A percentile compares a stretch with the other conserved stretches of the same genome.
These are phyloP conservation scores for Patella depressa DNA, from an alignment of 2,888 invertebrate genomes.

Conservation along the genomic window DNA sequence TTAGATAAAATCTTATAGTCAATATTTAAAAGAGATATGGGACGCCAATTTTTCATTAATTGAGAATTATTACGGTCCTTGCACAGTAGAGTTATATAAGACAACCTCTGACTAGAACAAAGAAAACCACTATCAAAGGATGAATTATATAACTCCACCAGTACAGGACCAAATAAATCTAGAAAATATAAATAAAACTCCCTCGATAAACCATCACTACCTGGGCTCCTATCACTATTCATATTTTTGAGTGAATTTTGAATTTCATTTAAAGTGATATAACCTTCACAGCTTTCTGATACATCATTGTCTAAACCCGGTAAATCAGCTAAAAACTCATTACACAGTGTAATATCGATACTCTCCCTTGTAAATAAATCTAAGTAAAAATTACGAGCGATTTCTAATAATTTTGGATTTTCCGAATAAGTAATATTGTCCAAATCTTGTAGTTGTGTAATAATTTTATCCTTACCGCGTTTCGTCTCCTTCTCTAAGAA, in stretches of 20 bases:
- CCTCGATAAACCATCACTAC: conserved; percentile 39
- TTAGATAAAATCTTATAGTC: conserved; percentile 46
- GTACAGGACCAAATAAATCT: conserved; percentile 25
- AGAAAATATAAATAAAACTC: conserved; percentile 37
- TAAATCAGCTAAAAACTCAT: too few species aligned
- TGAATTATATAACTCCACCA: conserved; percentile 25
- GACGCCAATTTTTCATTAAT: conserved; percentile 41
- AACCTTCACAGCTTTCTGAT: conserved; percentile 10
- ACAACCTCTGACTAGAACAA: conserved; percentile 21
- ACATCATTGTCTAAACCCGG: background rate
- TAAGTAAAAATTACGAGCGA: too few species aligned
- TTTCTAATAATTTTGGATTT: too few species aligned
- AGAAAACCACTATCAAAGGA: conserved; percentile 29
- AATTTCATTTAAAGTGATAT: conserved; percentile 15
- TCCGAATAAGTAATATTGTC: too few species aligned
- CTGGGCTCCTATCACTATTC: conserved; percentile 36
- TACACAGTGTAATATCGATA: too few species aligned
- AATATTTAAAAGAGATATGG: conserved; percentile 43
- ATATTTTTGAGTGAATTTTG: conserved; percentile 24
- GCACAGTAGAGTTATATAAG: conserved; percentile 36
- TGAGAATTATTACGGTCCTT: conserved; percentile 35
- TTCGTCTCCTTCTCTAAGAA: too few species aligned
- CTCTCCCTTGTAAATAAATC: too few species aligned
- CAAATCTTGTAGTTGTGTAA: too few species aligned
- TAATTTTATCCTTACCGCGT: too few species aligned